Evolutionary conservation across 2,113 vertebrate genomes (phyloP).

Genomic region (Agapornis roseicollis): DNA sequence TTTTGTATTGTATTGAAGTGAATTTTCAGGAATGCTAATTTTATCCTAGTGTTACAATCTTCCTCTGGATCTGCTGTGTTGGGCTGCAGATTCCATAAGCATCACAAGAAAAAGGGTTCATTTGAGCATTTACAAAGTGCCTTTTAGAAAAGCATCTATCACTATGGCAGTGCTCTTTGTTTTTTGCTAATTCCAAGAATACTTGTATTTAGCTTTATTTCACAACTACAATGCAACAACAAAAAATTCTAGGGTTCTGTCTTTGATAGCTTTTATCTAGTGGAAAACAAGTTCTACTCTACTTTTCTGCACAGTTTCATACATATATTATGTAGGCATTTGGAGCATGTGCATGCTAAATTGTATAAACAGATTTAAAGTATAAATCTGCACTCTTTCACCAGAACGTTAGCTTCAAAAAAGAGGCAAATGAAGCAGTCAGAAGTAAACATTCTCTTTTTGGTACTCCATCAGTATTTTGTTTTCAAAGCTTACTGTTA

Average conservation of each 20-base stretch:
- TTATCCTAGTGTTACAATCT: neutral
- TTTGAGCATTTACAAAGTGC: constrained; percentile 21
- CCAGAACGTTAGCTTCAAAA: neutral
- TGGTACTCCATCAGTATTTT: neutral
- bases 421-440: neutral
- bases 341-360: constrained; percentile 25
- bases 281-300: constrained; percentile 29
- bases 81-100: neutral
- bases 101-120: neutral
- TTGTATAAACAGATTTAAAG: neutral
- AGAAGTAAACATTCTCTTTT: neutral
- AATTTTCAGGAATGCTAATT: neutral
- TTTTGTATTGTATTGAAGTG: neutral
- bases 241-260: neutral
- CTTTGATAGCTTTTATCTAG: constrained; percentile 17
- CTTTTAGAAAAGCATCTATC: constrained; percentile 9
- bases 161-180: constrained; percentile 16
- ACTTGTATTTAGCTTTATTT: neutral
- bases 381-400: neutral
- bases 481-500: constrained; percentile 3
- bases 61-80: neutral
- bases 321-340: neutral
- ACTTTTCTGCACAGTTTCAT: constrained; percentile 4
- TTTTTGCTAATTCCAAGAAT: neutral
- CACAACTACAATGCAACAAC: neutral